phyloP scores from a whole-genome alignment of 2,888 invertebrate species.

The Theretra japonica region DNA sequence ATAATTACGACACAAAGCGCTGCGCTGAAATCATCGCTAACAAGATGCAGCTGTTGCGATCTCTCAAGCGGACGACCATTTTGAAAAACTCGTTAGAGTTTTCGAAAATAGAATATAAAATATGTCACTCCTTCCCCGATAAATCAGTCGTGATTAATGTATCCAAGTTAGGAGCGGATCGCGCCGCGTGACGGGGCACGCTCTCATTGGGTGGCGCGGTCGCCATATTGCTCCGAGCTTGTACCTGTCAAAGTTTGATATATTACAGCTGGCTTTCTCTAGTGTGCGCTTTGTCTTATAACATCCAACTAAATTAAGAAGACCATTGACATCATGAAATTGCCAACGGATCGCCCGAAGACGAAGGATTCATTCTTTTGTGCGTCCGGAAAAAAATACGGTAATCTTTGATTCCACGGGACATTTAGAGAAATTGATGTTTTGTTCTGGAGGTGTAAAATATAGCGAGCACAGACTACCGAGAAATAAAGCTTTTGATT shows the following conservation, averaged over 20 bases:
- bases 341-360: slow-evolving; percentile 41
- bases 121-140: slow-evolving; percentile 83
- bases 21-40: slow-evolving; percentile 72
- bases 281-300: slow-evolving; percentile 79
- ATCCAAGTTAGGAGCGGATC: slow-evolving; percentile 72
- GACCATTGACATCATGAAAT: slow-evolving; percentile 56
- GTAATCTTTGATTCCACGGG: slow-evolving; percentile 58
- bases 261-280: slow-evolving; percentile 78
- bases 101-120: slow-evolving; percentile 84
- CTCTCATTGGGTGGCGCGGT: slow-evolving; percentile 82
- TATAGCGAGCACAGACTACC: slow-evolving; percentile 63
- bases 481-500: slow-evolving; percentile 68
- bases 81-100: slow-evolving; percentile 80
- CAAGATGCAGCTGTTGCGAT: slow-evolving; percentile 82
- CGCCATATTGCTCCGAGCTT: slow-evolving; percentile 83
- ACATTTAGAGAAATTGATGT: slow-evolving; percentile 66
- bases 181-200: slow-evolving; percentile 77
- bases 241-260: slow-evolving; percentile 84
- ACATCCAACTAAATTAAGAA: slow-evolving; percentile 69
- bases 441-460: slow-evolving; percentile 76
- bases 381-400: slow-evolving; percentile 37
- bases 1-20: slow-evolving; percentile 78
- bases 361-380: slow-evolving; percentile 30
- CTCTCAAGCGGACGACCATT: slow-evolving; percentile 74
- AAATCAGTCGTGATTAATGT: slow-evolving; percentile 83